Percentiles rank a stretch among this genome's conserved stretches.
Evolutionary conservation across 2,113 vertebrate species (phyloP).

Genomic region (Paratilapia polleni): DNA sequence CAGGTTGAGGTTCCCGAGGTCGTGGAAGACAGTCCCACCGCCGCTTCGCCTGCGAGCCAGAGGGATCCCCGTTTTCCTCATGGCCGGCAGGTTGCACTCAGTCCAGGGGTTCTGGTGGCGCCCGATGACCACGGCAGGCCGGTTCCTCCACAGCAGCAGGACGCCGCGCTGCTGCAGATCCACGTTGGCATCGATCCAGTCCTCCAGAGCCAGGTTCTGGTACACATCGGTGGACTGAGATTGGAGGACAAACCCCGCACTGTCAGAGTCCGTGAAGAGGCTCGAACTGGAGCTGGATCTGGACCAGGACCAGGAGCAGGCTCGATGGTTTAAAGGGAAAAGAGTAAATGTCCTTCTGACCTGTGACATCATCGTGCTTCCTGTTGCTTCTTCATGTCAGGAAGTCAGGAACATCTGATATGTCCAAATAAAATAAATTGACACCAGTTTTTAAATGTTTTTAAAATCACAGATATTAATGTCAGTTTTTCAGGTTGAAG

Average conservation of each 20-base stretch:
- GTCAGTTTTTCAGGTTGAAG: background rate
- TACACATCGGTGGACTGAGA: slow-evolving; percentile 87
- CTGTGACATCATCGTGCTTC: slow-evolving; percentile 1
- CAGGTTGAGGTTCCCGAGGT: slow-evolving; percentile 95
- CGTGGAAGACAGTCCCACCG: slow-evolving; percentile 94
- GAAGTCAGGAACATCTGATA: background rate
- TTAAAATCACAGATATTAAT: background rate
- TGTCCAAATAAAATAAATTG: background rate
- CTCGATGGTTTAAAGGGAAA: background rate
- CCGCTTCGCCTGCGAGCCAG: slow-evolving; percentile 93
- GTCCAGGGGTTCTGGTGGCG: slow-evolving; percentile 97
- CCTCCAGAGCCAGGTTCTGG: slow-evolving; percentile 93
- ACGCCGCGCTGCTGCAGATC: slow-evolving; percentile 79
- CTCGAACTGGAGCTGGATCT: background rate
- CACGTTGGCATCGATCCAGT: slow-evolving; percentile 92
- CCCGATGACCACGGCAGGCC: slow-evolving; percentile 89
- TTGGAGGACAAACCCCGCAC: slow-evolving; percentile 80
- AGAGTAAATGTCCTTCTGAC: background rate
- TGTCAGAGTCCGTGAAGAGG: background rate
- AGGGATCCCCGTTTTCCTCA: slow-evolving; percentile 83
- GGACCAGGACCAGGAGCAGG: background rate
- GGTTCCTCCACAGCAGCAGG: slow-evolving; percentile 92
- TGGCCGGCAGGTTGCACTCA: slow-evolving; percentile 86
- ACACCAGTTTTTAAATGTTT: no score
- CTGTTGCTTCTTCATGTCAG: background rate